These are phyloP conservation scores for Minunthozetes semirufus DNA, from an alignment of 2,888 invertebrate species.

Conservation along the genomic window DNA sequence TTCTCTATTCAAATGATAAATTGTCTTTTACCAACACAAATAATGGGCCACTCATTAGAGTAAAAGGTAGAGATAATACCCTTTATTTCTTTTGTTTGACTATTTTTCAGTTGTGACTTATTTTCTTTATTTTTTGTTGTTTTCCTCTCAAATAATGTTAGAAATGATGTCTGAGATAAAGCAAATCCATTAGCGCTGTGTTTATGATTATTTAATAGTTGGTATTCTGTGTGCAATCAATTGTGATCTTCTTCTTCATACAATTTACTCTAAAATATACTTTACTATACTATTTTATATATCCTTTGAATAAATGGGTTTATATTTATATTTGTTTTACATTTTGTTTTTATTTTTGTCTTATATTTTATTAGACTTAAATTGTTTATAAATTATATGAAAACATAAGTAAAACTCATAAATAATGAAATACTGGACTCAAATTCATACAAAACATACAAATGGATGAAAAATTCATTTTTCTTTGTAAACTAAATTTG, in stretches of 20 bases:
- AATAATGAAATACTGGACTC: too few relatives aligned
- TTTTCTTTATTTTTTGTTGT: background rate
- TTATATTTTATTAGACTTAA: background rate
- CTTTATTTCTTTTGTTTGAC: background rate
- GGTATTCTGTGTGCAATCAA: background rate
- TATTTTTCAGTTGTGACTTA: background rate
- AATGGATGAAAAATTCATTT: too few relatives aligned
- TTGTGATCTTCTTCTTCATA: background rate
- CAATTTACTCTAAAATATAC: too few relatives aligned
- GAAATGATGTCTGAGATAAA: slow-evolving; percentile 16
- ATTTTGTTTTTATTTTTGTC: background rate
- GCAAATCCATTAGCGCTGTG: background rate
- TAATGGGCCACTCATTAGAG: slow-evolving; percentile 19
- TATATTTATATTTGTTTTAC: background rate
- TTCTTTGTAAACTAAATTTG: too few relatives aligned
- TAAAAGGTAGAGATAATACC: background rate
- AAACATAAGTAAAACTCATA: too few relatives aligned
- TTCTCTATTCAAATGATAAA: background rate
- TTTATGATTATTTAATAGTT: slow-evolving; percentile 27
- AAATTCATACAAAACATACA: too few relatives aligned
- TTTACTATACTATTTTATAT: background rate
- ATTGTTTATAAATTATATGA: background rate
- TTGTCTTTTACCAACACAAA: background rate
- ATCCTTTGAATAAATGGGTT: background rate
- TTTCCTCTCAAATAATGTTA: background rate